A percentile compares a stretch with the other conserved stretches of the same genome.
phyloP scores from a whole-genome alignment of 2,888 invertebrate genomes.

The Adelognathus sp. region DNA sequence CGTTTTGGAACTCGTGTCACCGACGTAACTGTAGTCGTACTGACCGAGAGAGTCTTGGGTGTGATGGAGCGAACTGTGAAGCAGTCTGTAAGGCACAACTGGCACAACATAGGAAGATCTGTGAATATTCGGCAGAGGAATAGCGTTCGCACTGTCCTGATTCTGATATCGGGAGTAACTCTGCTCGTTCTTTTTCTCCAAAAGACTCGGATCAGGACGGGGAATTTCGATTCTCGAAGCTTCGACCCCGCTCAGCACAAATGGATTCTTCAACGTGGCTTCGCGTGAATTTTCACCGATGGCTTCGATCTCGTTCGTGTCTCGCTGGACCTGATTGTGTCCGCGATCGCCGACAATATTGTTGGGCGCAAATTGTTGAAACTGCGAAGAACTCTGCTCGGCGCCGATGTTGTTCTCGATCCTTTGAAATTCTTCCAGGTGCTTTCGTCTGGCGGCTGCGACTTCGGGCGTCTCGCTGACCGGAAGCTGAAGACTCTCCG shows the following conservation, averaged over 20 bases:
- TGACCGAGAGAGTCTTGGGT: conserved; percentile 83
- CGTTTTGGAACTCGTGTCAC: conserved; percentile 85
- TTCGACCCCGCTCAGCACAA: conserved; percentile 67
- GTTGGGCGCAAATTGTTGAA: background rate
- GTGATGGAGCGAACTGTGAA: conserved; percentile 81
- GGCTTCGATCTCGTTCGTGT: background rate
- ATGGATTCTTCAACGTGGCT: conserved; percentile 70
- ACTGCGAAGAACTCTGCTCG: background rate
- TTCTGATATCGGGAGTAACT: conserved; percentile 19
- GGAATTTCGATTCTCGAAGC: conserved; percentile 69
- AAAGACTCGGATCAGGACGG: conserved; percentile 64
- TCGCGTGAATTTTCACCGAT: no score
- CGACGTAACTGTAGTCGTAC: conserved; percentile 85
- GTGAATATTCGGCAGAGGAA: conserved; percentile 44
- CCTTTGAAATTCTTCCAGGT: conserved; percentile 73
- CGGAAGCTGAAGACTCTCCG: conserved; percentile 68
- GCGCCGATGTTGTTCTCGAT: conserved; percentile 35
- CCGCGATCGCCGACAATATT: background rate
- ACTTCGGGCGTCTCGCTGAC: conserved; percentile 82
- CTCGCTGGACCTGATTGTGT: conserved; percentile 30
- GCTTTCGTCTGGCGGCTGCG: conserved; percentile 79
- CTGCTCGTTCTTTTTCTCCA: conserved; percentile 1
- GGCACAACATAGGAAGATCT: conserved; percentile 67
- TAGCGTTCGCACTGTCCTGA: conserved; percentile 25
- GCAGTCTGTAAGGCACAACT: conserved; percentile 70